Evolutionary conservation across 1,140 invertebrate species (phyloP), one percentile per base, ranked within the genome.

Genomic region (Drosophila subobscura): DNA sequence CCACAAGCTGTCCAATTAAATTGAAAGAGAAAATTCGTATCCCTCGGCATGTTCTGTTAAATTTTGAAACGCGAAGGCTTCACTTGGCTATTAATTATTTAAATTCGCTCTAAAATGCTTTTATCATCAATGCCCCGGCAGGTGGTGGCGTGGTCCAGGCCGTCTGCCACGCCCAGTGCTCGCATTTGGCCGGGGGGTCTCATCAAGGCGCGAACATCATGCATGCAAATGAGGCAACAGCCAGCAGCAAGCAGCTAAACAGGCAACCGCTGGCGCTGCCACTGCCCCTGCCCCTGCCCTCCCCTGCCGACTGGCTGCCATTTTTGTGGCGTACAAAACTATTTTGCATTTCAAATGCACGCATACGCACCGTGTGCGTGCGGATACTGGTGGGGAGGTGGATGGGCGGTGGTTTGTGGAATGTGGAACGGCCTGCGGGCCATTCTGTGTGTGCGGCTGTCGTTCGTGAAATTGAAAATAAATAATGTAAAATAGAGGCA

Each of bases 291-390:
- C 16, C 16, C 0, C 16, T 20, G 16, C 16, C 16, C 16, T 20
- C 1, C 16, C 16, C 16, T 20, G 16, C 59, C 65, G 81, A 85
- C 57, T 79, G 63, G 57, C 55, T 57, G 72, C 55, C 63, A 85
- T 85, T 85, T 84, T 70, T 59, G 68, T 57, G 68, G 68, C 68
- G 51, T 45, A 51, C 77, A 66, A 57, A 77, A 81, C 77, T 85
- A 81, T 74, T 85, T 85, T 86, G 77, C 81, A 86, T 86, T 64
- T 85, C 73, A 81, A 88, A 88, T 86, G 83, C 74, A 86, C 68
- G 77, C 59, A 85, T 85, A 80, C 77, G 77, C 81, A 79, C 14
- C 42, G 67, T 78, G 68, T 60, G 70, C 20, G 14, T 47, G 60
- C 46, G 45, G 40, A 37, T 37, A 37, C 33, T 4, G 33, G 33